These are phyloP conservation scores for Stictocephala bisonia DNA, from an alignment of 2,888 invertebrate species.

Conservation along the genomic window DNA sequence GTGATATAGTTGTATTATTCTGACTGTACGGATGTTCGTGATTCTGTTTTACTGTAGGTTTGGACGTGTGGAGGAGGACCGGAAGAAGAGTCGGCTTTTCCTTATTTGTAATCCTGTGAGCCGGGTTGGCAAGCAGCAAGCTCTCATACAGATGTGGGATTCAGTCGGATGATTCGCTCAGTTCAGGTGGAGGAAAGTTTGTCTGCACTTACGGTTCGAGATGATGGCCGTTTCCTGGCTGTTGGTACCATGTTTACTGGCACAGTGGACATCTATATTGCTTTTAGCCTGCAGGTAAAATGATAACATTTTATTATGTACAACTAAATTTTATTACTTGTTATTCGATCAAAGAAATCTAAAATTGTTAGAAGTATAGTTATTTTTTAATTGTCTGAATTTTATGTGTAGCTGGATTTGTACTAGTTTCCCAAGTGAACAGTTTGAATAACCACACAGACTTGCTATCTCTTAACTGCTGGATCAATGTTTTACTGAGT, in stretches of 20 bases:
- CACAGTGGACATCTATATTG: conserved; percentile 88
- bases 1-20: conserved; percentile 12
- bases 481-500: no score
- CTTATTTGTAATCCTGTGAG: conserved; percentile 84
- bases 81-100: conserved; percentile 75
- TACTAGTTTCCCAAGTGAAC: no score
- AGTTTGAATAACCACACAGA: no score
- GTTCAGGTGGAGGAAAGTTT: conserved; percentile 79
- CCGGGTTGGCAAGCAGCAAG: conserved; percentile 77
- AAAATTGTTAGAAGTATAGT: no score
- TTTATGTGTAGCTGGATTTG: no score
- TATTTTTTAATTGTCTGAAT: no score
- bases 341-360: no score
- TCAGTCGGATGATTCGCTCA: conserved; percentile 72
- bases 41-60: conserved; percentile 69
- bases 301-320: no score
- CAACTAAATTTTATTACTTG: no score
- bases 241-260: conserved; percentile 95
- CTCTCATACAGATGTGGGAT: conserved; percentile 85
- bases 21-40: not conserved
- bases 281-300: conserved; percentile 87
- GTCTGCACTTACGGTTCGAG: conserved; percentile 86
- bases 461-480: no score
- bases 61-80: conserved; percentile 77
- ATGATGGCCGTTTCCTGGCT: conserved; percentile 92